Base-by-base conservation (phyloP, 2,888 invertebrate species). In the Entomobrya proxima region DNA sequence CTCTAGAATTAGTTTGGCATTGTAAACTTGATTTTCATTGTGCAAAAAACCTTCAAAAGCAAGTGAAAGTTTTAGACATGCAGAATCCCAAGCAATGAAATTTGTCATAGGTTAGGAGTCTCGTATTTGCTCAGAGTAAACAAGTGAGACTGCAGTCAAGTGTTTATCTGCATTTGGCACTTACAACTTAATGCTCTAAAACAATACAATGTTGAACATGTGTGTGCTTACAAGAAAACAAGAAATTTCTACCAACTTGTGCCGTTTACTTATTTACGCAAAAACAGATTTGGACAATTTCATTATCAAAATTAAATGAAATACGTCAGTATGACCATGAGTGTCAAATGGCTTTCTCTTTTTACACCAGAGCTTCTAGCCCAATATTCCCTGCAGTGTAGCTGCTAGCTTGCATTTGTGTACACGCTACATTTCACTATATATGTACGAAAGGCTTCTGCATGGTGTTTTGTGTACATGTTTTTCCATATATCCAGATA, bases 231-330 rank as follows among this genome's bases (percentile, higher is more conserved):
- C n/a, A n/a, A n/a, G n/a, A n/a, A 47, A 47, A 47, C 6, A 37
- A n/a, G 13, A n/a, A 47, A 47, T 15, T 13, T 47, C n/a, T 47
- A 13, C 7, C 47, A 47, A 47, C 47, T 47, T 37, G n/a, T 15
- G 47, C 47, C 15, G n/a, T 47, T 47, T 47, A 47, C n/a, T 47
- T 47, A 47, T 47, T 47, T 47, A 47, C 47, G 47, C 15, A 47
- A 47, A 47, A 47, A 11, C 30, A 7, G 58, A 3, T n/a, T 21
- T 27, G 32, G 13, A 32, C n/a, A 11, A 58, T 58, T 58, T 58
- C 58, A 58, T 58, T 58, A 58, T 27, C 58, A 30, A 32, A 58
- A 58, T 58, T 30, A 58, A 58, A 58, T 58, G 58, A 58, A 32
- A 32, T 55, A 9, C 55, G 55, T 55, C 55, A 55, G 55, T 7